These are phyloP conservation scores for Vidua macroura DNA, from an alignment of 2,113 vertebrate genomes.

Conservation along the genomic window DNA sequence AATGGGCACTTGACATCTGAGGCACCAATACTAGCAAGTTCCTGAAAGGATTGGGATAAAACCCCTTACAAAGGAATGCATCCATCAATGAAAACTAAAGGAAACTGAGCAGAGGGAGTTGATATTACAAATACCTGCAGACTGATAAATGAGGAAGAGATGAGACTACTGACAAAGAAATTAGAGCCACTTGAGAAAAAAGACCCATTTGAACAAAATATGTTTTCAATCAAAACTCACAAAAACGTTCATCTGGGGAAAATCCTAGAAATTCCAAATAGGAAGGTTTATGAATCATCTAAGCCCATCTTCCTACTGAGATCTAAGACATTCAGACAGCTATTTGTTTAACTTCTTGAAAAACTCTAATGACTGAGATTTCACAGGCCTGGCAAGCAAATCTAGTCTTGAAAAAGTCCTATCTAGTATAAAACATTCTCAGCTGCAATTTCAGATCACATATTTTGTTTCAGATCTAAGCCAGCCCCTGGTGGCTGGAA, in stretches of 20 bases:
- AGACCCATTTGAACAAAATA: not conserved
- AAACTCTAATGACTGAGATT: not conserved
- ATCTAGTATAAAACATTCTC: not conserved
- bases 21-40: not conserved
- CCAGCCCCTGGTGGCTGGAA: accelerated
- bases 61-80: not conserved
- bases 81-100: not conserved
- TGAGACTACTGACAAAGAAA: not conserved
- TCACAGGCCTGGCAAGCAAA: not conserved
- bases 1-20: not conserved
- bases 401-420: not conserved
- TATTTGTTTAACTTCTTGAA: not conserved
- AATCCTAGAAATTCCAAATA: not conserved
- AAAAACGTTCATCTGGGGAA: not conserved
- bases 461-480: too few species aligned
- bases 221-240: not conserved
- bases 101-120: not conserved
- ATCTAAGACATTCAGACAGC: not conserved
- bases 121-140: not conserved
- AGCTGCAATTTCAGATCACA: not conserved
- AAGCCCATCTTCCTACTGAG: not conserved
- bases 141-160: not conserved
- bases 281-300: not conserved
- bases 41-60: not conserved
- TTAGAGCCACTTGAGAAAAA: not conserved